Percentiles rank a stretch among this genome's conserved stretches.
Evolutionary conservation across 30 jellyfish, hydroid and myxozoan genomes (phyloP).

Genomic region (Mastigias papua): DNA sequence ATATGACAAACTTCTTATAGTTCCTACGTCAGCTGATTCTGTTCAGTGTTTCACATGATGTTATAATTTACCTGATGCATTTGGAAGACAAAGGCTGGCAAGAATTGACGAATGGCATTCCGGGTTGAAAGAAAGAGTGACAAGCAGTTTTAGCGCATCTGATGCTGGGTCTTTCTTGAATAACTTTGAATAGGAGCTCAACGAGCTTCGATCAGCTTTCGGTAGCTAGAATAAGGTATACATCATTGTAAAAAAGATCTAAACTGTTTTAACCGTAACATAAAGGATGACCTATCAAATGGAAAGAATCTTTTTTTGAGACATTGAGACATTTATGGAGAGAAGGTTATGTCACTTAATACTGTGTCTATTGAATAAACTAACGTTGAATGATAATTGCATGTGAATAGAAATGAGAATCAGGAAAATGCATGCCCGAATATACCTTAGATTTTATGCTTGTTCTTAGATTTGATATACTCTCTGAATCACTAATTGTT

Average conservation of each 20-base stretch:
- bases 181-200: slow-evolving; percentile 42
- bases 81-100: slow-evolving; percentile 93
- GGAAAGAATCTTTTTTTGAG: no score
- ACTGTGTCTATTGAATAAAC: no score
- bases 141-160: slow-evolving; percentile 87
- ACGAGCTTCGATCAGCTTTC: slow-evolving; percentile 37
- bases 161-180: slow-evolving; percentile 93
- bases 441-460: slow-evolving; percentile 62
- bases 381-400: no score
- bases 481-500: slow-evolving; percentile 63
- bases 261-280: no score
- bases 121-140: slow-evolving; percentile 89
- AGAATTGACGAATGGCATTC: slow-evolving; percentile 96
- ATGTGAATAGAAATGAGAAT: neutral
- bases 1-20: no score
- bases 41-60: no score
- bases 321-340: no score
- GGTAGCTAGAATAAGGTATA: slow-evolving; percentile 38
- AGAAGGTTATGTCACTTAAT: no score
- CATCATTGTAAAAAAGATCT: neutral
- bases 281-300: no score
- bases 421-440: neutral
- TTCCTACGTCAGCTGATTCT: no score
- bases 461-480: slow-evolving; percentile 30
- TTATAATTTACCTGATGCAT: slow-evolving; percentile 81